A percentile compares a stretch with the other conserved stretches of the same genome.
phyloP scores from a whole-genome alignment of 2,113 vertebrate species.

The Ancistrus triradiatus region DNA sequence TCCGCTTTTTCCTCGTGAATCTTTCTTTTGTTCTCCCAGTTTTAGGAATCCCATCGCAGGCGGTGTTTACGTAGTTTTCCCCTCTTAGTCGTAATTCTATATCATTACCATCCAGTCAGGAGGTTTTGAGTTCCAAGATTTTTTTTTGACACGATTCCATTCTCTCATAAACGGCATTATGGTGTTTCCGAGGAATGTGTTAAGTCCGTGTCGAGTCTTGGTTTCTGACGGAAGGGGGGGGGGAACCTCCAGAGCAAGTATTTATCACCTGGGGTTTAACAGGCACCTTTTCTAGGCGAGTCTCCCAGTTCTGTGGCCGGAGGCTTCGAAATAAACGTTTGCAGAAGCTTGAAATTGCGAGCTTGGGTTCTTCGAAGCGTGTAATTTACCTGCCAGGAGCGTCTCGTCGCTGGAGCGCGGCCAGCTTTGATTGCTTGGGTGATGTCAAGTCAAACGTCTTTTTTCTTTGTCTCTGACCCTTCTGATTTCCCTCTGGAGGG shows the following conservation, averaged over 20 bases:
- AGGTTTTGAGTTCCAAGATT: too few relatives aligned
- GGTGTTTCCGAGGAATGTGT: constrained; percentile 26
- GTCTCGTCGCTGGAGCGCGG: constrained; percentile 54
- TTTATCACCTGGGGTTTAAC: constrained; percentile 34
- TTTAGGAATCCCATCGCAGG: too few relatives aligned
- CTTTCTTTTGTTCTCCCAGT: too few relatives aligned
- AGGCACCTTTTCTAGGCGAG: constrained; percentile 20
- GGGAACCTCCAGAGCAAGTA: constrained; percentile 33
- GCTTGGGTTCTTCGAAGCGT: constrained; percentile 50
- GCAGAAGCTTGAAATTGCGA: constrained; percentile 40
- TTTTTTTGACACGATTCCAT: too few relatives aligned
- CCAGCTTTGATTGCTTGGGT: constrained; percentile 63
- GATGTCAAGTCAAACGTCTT: constrained; percentile 55
- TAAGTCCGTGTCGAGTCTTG: constrained; percentile 5
- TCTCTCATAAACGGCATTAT: background rate
- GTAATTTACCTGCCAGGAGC: constrained; percentile 57
- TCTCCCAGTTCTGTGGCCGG: constrained; percentile 22
- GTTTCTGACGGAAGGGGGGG: constrained; percentile 3
- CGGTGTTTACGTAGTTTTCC: too few relatives aligned
- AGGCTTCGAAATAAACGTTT: constrained; percentile 30
- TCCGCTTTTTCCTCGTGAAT: too few relatives aligned
- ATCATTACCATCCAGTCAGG: too few relatives aligned
- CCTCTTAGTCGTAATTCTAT: too few relatives aligned
- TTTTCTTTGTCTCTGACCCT: constrained; percentile 1
- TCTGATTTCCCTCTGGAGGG: constrained; percentile 49